These are phyloP conservation scores for Camelus dromedarius DNA, from an alignment of 2,113 vertebrate genomes.

Conservation along the genomic window DNA sequence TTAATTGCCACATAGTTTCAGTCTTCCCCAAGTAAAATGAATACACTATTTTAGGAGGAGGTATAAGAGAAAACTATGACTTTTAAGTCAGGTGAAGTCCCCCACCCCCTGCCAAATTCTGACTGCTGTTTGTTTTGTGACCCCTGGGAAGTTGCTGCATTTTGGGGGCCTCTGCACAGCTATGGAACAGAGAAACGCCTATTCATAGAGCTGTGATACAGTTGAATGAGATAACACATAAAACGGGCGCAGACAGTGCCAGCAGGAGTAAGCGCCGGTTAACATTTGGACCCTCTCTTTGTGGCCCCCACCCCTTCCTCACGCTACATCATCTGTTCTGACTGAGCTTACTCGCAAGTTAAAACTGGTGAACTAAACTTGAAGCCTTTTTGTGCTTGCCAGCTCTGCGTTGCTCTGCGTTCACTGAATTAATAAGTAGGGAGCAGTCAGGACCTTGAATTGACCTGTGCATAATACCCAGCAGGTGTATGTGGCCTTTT, in stretches of 20 bases:
- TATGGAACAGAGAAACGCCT: not conserved
- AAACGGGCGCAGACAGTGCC: not conserved
- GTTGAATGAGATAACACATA: not conserved
- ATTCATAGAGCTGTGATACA: not conserved
- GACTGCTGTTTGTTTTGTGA: not conserved
- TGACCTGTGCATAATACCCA: slow-evolving; percentile 18
- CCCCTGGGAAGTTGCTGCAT: not conserved
- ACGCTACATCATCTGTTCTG: not conserved
- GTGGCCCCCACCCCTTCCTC: not conserved
- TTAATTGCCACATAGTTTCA: not conserved
- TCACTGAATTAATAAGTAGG: slow-evolving; percentile 50
- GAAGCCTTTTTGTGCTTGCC: slow-evolving; percentile 2
- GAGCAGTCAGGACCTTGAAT: slow-evolving; percentile 28
- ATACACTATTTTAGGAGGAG: not conserved
- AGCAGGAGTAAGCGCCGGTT: not conserved
- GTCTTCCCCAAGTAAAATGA: not conserved
- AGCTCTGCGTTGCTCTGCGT: not conserved
- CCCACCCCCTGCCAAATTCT: not conserved
- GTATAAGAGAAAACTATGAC: not conserved
- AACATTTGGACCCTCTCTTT: not conserved
- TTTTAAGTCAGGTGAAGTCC: not conserved
- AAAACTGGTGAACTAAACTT: slow-evolving; percentile 12
- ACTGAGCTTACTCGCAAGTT: not conserved
- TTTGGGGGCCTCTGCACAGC: not conserved
- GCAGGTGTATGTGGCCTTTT: slow-evolving; percentile 35